These are phyloP conservation scores for Lophotriccus pileatus DNA, from an alignment of 2,797 vertebrate genomes.

Conservation along the genomic window DNA sequence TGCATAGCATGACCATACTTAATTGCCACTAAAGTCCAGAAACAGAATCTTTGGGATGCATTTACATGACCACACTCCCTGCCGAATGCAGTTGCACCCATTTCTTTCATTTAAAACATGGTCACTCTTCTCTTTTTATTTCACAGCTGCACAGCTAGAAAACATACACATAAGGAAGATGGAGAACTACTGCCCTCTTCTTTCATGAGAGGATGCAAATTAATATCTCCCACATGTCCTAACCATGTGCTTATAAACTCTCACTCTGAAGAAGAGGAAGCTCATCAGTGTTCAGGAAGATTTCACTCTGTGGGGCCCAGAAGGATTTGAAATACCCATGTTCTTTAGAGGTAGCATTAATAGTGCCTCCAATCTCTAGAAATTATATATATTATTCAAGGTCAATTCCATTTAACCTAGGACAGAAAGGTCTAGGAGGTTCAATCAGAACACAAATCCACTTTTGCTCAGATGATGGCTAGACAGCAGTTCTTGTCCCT, in stretches of 20 bases:
- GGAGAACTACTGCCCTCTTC: background rate
- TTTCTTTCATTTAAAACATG: background rate
- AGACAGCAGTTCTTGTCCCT: background rate
- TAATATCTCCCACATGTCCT: background rate
- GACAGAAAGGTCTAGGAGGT: background rate
- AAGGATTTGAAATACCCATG: background rate
- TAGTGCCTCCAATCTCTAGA: background rate
- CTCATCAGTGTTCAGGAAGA: background rate
- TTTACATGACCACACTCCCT: background rate
- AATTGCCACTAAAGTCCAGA: background rate
- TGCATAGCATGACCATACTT: too few relatives aligned
- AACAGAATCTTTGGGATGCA: background rate
- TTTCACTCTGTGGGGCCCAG: background rate
- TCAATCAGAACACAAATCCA: background rate
- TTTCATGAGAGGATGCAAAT: background rate
- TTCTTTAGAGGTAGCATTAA: background rate
- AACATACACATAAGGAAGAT: background rate
- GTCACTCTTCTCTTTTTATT: background rate
- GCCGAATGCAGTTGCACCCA: background rate
- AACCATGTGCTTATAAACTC: fast-evolving
- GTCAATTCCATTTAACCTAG: background rate
- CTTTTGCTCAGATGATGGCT: background rate
- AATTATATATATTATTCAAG: background rate
- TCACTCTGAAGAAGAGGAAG: background rate
- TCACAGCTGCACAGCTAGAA: background rate